A percentile compares a stretch with the other conserved stretches of the same genome.
Conservation (phyloP, 2,888 invertebrate species). For the Psylliodes chrysocephalus region DNA sequence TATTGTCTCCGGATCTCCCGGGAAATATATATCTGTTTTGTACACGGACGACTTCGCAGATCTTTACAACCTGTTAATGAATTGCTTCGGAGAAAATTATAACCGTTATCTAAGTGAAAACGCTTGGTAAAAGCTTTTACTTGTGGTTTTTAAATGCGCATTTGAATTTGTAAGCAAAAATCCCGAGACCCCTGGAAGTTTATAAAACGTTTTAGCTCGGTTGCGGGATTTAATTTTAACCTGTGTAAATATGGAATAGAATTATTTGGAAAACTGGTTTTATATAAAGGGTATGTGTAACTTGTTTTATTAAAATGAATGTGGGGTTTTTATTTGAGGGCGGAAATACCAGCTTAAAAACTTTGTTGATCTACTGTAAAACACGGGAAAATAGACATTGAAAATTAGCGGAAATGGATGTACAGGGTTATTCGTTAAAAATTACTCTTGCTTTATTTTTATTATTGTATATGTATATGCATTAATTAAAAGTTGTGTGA, state of each 20-base stretch:
- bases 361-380: no score
- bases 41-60: slow-evolving; percentile 16
- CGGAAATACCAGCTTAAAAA: no score
- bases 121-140: slow-evolving; percentile 34
- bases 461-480: no score
- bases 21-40: slow-evolving; percentile 16
- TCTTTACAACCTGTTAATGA: slow-evolving; percentile 34
- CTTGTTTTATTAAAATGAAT: no score
- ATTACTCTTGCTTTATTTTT: no score
- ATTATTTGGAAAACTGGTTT: not conserved
- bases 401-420: no score
- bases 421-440: no score
- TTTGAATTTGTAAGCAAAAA: slow-evolving; percentile 7
- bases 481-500: no score
- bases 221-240: not conserved
- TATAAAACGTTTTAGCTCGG: slow-evolving; percentile 4
- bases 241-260: slow-evolving; percentile 1
- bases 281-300: no score
- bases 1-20: slow-evolving; percentile 5
- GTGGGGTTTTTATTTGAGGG: no score
- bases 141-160: slow-evolving; percentile 21
- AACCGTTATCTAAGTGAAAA: slow-evolving; percentile 32
- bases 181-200: not conserved
- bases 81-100: slow-evolving; percentile 39
- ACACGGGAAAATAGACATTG: no score